Evolutionary conservation across 2,113 vertebrate genomes (phyloP).

Genomic region (Chinchilla lanigera): DNA sequence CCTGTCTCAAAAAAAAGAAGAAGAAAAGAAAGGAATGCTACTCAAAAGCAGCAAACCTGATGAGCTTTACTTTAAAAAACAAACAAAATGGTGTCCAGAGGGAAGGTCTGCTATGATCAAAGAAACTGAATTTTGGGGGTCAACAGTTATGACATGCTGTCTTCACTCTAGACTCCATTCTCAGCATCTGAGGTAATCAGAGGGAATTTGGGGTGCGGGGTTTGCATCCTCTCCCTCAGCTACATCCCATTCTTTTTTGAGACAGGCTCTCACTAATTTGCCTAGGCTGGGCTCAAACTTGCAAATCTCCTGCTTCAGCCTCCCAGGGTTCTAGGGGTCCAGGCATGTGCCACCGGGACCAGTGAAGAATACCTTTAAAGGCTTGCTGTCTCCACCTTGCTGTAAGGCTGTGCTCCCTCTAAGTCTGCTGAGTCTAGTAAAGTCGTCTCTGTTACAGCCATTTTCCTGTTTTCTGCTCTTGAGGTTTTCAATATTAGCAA

Average conservation of each 20-base stretch:
- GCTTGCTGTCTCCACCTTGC: not conserved
- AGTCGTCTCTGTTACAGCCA: not conserved
- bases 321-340: not conserved
- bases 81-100: not conserved
- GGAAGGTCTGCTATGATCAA: not conserved
- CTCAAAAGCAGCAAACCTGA: not conserved
- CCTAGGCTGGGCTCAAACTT: not conserved
- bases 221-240: not conserved
- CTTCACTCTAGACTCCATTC: not conserved
- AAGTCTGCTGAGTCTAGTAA: not conserved
- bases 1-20: too few species aligned
- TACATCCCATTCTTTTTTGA: not conserved
- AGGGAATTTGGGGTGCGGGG: not conserved
- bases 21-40: too few species aligned
- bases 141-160: not conserved
- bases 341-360: not conserved
- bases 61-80: not conserved
- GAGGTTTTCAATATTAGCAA: slow-evolving; percentile 33
- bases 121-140: too few species aligned
- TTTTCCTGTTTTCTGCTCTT: not conserved
- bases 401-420: not conserved
- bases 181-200: not conserved
- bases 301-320: not conserved
- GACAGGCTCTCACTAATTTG: not conserved
- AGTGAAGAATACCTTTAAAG: not conserved